Base-by-base conservation (phyloP, 2,113 vertebrate genomes). In the Rissa tridactyla region DNA sequence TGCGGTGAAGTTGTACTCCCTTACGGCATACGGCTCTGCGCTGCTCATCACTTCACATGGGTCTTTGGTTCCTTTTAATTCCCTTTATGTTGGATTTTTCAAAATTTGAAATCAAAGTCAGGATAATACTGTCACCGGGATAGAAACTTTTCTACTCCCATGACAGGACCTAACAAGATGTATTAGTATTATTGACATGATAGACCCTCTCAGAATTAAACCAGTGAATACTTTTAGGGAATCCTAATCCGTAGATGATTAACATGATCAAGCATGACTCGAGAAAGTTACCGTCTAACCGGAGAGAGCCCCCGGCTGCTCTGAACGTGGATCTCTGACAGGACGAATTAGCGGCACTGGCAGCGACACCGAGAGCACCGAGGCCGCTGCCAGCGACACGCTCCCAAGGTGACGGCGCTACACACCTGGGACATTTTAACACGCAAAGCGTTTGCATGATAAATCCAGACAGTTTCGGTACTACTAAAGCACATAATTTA, bases 1-100 rank as follows among this genome's bases (percentile, higher is more conserved):
- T 3, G 27, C 7, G 3, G 21, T 21, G 19, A 38, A 44, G 22
- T 0, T 15, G 61, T 4, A 46, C 58, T 42, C 4, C 4, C 25
- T 20, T 7, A 34, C 0, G 1, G 65, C n/a, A 3, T 3, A 8
- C 1, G 40, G 60, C 66, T 54, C 46, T 2, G 0, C 0, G 4
- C 8, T 21, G 8, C 47, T 20, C 44, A 18, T 12, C 20, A 1
- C 49, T 52, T 20, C 3, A 17, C 10, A 36, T 0, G 0, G 58
- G 46, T 25, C 64, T 66, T 15, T 3, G 7, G 10, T 29, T 70
- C 47, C 49, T 47, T 62, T 36, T n/a, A 68, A 79, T 57, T 78
- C 47, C 61, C 44, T 84, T 78, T 71, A 29, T 1, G 23, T n/a
- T 25, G 3, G 18, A 19, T 60, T 81, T 83, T 68, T 52, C 70